Evolutionary conservation across 2,888 invertebrate species (phyloP), one percentile per base, ranked within the genome.

Genomic region (Tridacna gigas): DNA sequence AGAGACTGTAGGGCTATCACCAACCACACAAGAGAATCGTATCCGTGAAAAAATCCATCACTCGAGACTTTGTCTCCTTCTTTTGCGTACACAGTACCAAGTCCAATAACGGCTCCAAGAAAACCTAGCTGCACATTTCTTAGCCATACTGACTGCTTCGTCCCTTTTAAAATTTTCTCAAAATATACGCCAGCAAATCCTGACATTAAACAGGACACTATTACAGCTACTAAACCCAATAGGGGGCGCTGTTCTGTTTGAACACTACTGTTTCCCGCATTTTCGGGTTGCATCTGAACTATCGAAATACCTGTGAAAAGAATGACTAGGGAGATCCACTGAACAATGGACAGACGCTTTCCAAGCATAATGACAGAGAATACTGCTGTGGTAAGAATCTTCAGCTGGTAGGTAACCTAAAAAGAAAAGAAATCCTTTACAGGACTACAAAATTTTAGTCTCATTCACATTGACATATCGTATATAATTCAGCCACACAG

Each of bases 101-200:
- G 94, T 18, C 98, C 98, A 92, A 99, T 97, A 0, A 99, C 98
- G 83, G 99, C 95, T 3, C 99, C 98, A 56, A 99, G 96, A 77
- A 98, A 96, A 92, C 98, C 98, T 79, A 99, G 95, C 94, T 99
- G 99, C 0, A 99, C 97, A 95, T 99, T 99, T 91, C 99, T 96
- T 97, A 99, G 97, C 99, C 99, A 99, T 1, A 96, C 95, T 1
- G 96, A 96, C 88, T 98, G 97, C 89, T 98, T 97, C 0, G 95
- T 94, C 26, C 95, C 95, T 90, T 99, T 99, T 0, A 99, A 96
- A 91, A 99, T 98, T 96, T 99, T 99, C 95, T 99, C 99, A 95
- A 99, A 99, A 95, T 98, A 99, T 84, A 99, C 98, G 65, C 99
- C 99, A 37, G 99, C 99, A 95, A 99, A 99, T 12, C 99, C 99